Conservation (phyloP, 2,113 vertebrate species). For the Lophotis ruficrista region DNA sequence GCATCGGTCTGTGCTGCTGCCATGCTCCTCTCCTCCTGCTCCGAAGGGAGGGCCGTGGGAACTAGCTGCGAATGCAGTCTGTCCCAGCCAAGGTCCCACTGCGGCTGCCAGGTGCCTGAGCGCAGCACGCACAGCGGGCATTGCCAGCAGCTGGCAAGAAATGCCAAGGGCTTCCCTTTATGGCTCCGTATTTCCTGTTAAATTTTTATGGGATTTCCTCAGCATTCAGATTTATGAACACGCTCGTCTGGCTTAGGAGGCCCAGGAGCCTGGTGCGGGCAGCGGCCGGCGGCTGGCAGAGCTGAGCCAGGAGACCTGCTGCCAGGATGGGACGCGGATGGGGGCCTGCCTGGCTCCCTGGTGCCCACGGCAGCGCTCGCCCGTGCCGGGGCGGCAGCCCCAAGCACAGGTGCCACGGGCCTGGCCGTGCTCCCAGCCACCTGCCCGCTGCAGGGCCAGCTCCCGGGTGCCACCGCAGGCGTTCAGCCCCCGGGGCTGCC, state of each 20-base stretch:
- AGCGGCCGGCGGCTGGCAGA: fast-evolving
- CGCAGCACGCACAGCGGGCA: neutral
- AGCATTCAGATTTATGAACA: neutral
- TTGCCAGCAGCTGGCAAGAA: neutral
- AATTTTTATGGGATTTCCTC: slow-evolving; percentile 34
- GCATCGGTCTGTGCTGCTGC: neutral
- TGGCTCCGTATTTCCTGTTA: neutral
- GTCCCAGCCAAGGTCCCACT: neutral
- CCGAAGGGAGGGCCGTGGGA: neutral
- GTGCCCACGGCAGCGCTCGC: neutral
- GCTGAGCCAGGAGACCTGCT: fast-evolving
- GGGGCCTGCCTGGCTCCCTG: neutral
- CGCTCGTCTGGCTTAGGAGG: neutral
- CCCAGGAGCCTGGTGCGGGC: fast-evolving
- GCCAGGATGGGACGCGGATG: neutral
- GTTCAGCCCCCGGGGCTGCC: neutral
- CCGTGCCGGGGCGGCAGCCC: neutral
- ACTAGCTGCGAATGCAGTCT: neutral
- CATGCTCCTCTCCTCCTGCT: neutral
- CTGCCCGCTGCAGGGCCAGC: neutral
- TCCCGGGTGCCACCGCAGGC: neutral
- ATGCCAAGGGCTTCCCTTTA: slow-evolving; percentile 3
- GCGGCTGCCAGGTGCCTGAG: slow-evolving; percentile 17
- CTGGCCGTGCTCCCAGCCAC: fast-evolving
- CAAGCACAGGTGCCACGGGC: fast-evolving